Evolutionary conservation across 2,888 invertebrate genomes (phyloP).

Genomic region (Drosophila paucipuncta): DNA sequence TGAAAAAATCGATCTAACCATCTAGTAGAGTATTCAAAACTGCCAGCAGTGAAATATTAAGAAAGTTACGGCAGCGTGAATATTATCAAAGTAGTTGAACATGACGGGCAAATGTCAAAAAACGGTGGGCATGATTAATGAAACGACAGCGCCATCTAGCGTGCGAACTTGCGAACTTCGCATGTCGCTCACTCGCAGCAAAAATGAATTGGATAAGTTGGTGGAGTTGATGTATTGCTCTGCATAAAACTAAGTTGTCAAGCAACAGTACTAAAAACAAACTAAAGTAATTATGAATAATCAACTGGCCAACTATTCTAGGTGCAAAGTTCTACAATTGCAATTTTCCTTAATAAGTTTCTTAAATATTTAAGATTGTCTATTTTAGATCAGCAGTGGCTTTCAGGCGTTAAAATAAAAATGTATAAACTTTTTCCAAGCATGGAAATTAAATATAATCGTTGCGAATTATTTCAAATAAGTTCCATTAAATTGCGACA

Average conservation of each 20-base stretch:
- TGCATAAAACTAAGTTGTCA: not conserved
- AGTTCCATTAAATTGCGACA: conserved; percentile 13
- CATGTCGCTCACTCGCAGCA: conserved; percentile 27
- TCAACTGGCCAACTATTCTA: not conserved
- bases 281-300: not conserved
- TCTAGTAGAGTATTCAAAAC: not conserved
- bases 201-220: conserved; percentile 15
- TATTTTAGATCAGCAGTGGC: not conserved
- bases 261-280: not conserved
- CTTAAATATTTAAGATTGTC: not conserved
- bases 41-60: conserved; percentile 62
- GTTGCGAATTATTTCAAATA: conserved; percentile 25
- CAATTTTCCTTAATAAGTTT: not conserved
- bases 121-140: conserved; percentile 69
- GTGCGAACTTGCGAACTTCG: conserved; percentile 28
- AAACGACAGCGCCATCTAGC: conserved; percentile 34
- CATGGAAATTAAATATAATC: not conserved
- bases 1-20: not conserved
- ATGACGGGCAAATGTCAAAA: conserved; percentile 71
- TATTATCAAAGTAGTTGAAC: conserved; percentile 79
- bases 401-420: not conserved
- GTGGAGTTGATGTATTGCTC: not conserved
- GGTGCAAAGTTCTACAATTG: not conserved
- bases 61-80: conserved; percentile 54
- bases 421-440: not conserved